These are phyloP conservation scores for Osedax fenrisi DNA, from an alignment of 2,888 invertebrate species.

Conservation along the genomic window DNA sequence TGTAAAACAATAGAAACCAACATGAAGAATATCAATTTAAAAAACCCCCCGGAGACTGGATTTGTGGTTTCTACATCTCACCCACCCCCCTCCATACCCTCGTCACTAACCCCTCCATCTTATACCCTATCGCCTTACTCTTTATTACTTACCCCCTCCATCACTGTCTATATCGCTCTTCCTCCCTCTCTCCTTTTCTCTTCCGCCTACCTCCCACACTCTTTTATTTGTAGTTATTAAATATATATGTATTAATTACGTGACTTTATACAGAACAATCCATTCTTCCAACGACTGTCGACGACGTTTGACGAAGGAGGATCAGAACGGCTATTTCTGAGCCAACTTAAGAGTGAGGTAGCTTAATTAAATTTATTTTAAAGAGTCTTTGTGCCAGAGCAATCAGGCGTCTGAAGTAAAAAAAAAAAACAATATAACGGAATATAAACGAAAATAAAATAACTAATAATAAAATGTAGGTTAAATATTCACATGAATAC, in stretches of 20 bases:
- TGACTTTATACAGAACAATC: too few species aligned
- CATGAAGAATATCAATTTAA: not conserved
- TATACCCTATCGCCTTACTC: not conserved
- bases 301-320: conserved; percentile 52
- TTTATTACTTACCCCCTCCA: not conserved
- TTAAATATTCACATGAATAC: too few species aligned
- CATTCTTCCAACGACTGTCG: conserved; percentile 51
- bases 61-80: not conserved
- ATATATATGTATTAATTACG: too few species aligned
- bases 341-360: conserved; percentile 37
- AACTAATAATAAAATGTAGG: too few species aligned
- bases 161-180: too few species aligned
- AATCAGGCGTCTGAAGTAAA: too few species aligned
- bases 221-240: too few species aligned
- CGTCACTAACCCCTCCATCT: not conserved
- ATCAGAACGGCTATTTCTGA: conserved; percentile 48
- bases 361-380: too few species aligned
- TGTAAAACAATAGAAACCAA: not conserved
- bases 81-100: not conserved
- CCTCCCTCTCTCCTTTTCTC: not conserved
- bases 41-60: not conserved
- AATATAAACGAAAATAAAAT: too few species aligned
- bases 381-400: too few species aligned
- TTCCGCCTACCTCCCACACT: too few species aligned
- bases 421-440: too few species aligned